phyloP scores from a whole-genome alignment of 2,797 vertebrate species.

The Myotis pilosus region DNA sequence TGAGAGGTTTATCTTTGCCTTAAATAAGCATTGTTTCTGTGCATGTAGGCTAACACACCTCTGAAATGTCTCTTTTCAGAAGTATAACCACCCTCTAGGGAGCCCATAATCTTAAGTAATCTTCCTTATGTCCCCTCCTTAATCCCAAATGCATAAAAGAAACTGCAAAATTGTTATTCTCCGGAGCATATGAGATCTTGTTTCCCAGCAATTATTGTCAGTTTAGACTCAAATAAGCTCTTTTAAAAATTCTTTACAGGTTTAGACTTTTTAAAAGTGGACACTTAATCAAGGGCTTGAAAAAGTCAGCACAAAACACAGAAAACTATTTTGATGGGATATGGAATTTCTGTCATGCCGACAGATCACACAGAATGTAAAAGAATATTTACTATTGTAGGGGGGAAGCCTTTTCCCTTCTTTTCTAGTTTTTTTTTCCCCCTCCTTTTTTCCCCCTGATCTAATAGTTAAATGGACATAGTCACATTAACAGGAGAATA shows the following conservation, averaged over 20 bases:
- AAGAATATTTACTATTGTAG: slow-evolving; percentile 7
- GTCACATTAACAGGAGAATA: neutral
- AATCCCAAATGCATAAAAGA: neutral
- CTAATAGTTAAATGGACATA: neutral
- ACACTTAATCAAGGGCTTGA: neutral
- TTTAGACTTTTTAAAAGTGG: neutral
- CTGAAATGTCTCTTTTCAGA: neutral
- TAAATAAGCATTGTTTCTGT: neutral
- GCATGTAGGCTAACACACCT: neutral
- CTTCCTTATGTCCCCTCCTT: neutral
- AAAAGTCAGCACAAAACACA: slow-evolving; percentile 1
- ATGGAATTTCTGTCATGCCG: neutral
- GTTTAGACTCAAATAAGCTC: neutral
- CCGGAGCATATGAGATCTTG: neutral
- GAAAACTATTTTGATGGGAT: slow-evolving; percentile 21
- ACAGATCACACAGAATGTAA: neutral
- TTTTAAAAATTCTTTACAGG: neutral
- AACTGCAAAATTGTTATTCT: neutral
- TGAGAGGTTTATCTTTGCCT: neutral
- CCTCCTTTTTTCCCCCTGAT: neutral
- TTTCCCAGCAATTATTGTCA: neutral
- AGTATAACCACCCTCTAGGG: neutral
- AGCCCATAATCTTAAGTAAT: neutral
- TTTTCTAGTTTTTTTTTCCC: neutral
- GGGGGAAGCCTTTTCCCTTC: neutral